Conservation (phyloP, 2,113 vertebrate genomes). For the Daboia siamensis region DNA sequence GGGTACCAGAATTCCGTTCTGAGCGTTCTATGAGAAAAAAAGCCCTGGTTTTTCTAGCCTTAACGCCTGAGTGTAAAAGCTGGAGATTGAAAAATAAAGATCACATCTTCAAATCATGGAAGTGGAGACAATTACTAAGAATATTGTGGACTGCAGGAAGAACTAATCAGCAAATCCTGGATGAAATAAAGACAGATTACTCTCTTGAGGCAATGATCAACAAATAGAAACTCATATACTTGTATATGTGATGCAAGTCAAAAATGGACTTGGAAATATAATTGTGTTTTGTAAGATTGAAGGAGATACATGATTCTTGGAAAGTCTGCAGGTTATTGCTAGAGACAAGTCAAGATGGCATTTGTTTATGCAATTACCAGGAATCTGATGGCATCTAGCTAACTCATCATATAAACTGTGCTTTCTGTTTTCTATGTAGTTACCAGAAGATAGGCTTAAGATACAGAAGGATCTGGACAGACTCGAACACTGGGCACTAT, state of each 20-base stretch:
- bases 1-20: too few relatives aligned
- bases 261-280: background rate
- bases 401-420: background rate
- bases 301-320: background rate
- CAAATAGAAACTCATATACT: background rate
- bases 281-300: background rate
- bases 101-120: background rate
- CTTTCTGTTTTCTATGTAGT: background rate
- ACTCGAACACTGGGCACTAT: too few relatives aligned
- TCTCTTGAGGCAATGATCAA: background rate
- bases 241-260: background rate
- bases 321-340: background rate
- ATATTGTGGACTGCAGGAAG: background rate
- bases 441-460: too few relatives aligned
- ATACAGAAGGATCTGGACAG: too few relatives aligned
- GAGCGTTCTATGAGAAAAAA: too few relatives aligned
- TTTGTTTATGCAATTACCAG: background rate
- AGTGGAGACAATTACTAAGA: background rate
- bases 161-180: background rate
- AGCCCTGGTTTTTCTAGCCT: background rate
- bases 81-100: background rate
- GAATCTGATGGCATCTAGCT: background rate
- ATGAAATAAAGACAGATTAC: background rate
- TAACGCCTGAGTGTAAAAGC: background rate
- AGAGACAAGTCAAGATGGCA: background rate